phyloP scores from a whole-genome alignment of 64 coral and sea anemone species.

The Exaiptasia diaphana region DNA sequence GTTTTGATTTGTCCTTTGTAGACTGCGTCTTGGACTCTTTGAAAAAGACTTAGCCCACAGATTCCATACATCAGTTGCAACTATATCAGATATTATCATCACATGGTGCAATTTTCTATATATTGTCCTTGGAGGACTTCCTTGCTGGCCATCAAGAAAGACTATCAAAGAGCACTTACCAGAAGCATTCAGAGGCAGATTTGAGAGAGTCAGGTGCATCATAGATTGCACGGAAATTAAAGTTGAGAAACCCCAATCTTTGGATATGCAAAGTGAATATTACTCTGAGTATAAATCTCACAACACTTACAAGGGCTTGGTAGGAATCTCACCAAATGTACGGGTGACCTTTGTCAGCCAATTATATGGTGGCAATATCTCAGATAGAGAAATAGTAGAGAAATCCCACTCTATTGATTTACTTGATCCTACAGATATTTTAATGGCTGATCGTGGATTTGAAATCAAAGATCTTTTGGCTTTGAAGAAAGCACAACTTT shows the following conservation, averaged over 20 bases:
- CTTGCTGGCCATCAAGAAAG: constrained; percentile 23
- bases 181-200: constrained; percentile 29
- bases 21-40: constrained; percentile 42
- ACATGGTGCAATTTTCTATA: constrained; percentile 43
- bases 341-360: constrained; percentile 60
- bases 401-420: constrained; percentile 64
- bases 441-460: constrained; percentile 70
- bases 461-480: constrained; percentile 60
- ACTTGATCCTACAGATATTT: constrained; percentile 29
- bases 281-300: constrained; percentile 63
- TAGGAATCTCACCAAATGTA: constrained; percentile 57
- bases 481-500: constrained; percentile 40
- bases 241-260: constrained; percentile 34
- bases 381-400: constrained; percentile 70
- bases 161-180: constrained; percentile 50
- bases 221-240: constrained; percentile 56
- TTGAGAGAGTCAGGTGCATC: constrained; percentile 36
- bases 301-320: constrained; percentile 55
- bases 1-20: constrained; percentile 39
- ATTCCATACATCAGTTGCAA: constrained; percentile 38
- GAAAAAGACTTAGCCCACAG: constrained; percentile 41
- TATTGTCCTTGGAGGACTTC: constrained; percentile 26
- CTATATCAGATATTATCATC: constrained; percentile 48
- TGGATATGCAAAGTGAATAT: constrained; percentile 50
- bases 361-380: constrained; percentile 68